These are phyloP conservation scores for Gobius niger DNA, from an alignment of 2,113 vertebrate species.

Conservation along the genomic window DNA sequence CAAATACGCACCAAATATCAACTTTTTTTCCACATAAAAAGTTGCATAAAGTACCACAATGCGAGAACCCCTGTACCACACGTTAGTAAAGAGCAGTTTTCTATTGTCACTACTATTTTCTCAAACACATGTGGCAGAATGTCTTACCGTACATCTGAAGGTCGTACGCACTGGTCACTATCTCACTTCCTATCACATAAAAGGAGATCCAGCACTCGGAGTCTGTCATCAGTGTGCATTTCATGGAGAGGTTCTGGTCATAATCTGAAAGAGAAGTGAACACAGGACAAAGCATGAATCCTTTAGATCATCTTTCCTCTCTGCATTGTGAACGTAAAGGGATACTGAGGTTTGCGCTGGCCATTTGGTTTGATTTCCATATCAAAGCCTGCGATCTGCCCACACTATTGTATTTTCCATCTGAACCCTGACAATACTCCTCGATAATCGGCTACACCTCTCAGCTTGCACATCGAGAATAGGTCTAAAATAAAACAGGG, in stretches of 20 bases:
- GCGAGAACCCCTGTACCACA: background rate
- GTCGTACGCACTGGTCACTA: slow-evolving; percentile 82
- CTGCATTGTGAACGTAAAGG: slow-evolving; percentile 57
- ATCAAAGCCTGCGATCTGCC: slow-evolving; percentile 65
- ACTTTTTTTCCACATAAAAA: too few relatives aligned
- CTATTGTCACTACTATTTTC: background rate
- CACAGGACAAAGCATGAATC: slow-evolving; percentile 31
- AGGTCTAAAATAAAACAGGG: slow-evolving; percentile 62
- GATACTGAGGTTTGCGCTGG: slow-evolving; percentile 55
- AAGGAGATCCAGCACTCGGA: slow-evolving; percentile 91
- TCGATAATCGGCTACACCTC: slow-evolving; percentile 70
- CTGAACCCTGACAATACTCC: slow-evolving; percentile 64
- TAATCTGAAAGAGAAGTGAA: slow-evolving; percentile 80
- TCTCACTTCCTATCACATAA: slow-evolving; percentile 78
- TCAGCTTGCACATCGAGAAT: slow-evolving; percentile 59
- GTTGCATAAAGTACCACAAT: too few relatives aligned
- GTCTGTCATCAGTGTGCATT: slow-evolving; percentile 85
- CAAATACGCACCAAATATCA: too few relatives aligned
- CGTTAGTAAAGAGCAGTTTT: too few relatives aligned
- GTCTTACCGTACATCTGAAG: slow-evolving; percentile 84
- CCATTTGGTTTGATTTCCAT: slow-evolving; percentile 67
- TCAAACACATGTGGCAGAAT: background rate
- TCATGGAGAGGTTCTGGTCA: slow-evolving; percentile 80
- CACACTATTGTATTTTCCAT: slow-evolving; percentile 59
- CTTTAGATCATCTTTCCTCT: slow-evolving; percentile 54